Conservation (phyloP, 1,140 invertebrate genomes). For the Drosophila sechellia region DNA sequence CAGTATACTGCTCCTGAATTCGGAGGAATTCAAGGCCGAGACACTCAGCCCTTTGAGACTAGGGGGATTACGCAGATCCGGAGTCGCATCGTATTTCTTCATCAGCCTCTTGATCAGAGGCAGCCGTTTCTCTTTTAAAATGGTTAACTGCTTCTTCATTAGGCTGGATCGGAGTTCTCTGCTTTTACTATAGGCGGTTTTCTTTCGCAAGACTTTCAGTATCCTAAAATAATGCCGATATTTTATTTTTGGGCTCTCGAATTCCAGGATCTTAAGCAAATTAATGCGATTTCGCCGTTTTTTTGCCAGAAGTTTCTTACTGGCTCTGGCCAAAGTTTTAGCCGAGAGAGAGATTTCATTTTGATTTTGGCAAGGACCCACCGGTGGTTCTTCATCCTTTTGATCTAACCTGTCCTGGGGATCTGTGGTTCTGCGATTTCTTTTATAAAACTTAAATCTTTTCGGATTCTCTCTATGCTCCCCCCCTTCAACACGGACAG, state of each 20-base stretch:
- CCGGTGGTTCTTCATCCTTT: background rate
- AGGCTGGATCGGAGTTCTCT: slow-evolving; percentile 32
- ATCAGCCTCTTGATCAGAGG: slow-evolving; percentile 67
- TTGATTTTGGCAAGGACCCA: background rate
- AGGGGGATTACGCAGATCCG: slow-evolving; percentile 22
- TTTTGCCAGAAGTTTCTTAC: slow-evolving; percentile 45
- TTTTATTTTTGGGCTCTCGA: slow-evolving; percentile 70
- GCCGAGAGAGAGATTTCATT: background rate
- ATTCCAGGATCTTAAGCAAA: slow-evolving; percentile 67
- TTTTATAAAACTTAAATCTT: slow-evolving; percentile 73
- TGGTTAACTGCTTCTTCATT: slow-evolving; percentile 39
- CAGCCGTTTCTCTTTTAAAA: slow-evolving; percentile 54
- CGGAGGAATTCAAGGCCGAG: slow-evolving; percentile 37
- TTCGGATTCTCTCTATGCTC: slow-evolving; percentile 49
- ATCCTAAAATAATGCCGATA: slow-evolving; percentile 64
- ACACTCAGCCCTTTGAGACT: slow-evolving; percentile 58
- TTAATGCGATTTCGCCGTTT: slow-evolving; percentile 68
- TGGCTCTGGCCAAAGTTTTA: slow-evolving; percentile 39
- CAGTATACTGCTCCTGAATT: slow-evolving; percentile 42
- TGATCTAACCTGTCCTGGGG: background rate
- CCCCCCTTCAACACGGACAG: slow-evolving; percentile 6
- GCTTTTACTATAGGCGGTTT: slow-evolving; percentile 20
- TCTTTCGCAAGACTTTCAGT: slow-evolving; percentile 42
- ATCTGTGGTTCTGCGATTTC: slow-evolving; percentile 63
- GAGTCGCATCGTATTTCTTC: slow-evolving; percentile 41